phyloP scores from a whole-genome alignment of 2,797 vertebrate species.

The Platyrinchus mystaceus region DNA sequence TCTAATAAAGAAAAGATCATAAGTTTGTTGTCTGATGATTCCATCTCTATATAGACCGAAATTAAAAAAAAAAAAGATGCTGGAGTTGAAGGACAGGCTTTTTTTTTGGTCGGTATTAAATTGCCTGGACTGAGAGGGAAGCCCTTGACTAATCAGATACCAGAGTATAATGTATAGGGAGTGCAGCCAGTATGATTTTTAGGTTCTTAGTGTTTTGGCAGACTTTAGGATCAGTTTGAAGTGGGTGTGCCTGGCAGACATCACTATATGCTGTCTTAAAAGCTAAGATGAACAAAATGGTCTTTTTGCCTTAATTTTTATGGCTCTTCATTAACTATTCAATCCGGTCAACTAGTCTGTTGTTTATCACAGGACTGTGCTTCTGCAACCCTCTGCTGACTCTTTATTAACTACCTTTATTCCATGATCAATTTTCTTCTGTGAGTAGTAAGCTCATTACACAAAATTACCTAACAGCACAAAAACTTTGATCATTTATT shows the following conservation, averaged over 20 bases:
- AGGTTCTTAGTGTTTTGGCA: background rate
- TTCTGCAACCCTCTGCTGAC: background rate
- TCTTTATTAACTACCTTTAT: conserved; percentile 1
- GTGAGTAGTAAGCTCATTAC: background rate
- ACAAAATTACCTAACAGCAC: background rate
- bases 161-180: background rate
- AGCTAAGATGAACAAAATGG: background rate
- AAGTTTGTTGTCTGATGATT: background rate
- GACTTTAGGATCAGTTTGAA: background rate
- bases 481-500: background rate
- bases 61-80: background rate
- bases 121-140: background rate
- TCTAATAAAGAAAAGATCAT: background rate
- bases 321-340: background rate
- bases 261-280: background rate
- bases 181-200: background rate
- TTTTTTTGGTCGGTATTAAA: background rate
- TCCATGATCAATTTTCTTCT: background rate
- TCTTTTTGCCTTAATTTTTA: background rate
- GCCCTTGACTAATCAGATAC: background rate
- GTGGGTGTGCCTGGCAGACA: background rate
- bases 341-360: background rate
- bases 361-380: background rate
- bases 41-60: background rate
- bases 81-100: background rate